Base-by-base conservation (phyloP, 2,888 invertebrate species). In the Lamproptera curius region DNA sequence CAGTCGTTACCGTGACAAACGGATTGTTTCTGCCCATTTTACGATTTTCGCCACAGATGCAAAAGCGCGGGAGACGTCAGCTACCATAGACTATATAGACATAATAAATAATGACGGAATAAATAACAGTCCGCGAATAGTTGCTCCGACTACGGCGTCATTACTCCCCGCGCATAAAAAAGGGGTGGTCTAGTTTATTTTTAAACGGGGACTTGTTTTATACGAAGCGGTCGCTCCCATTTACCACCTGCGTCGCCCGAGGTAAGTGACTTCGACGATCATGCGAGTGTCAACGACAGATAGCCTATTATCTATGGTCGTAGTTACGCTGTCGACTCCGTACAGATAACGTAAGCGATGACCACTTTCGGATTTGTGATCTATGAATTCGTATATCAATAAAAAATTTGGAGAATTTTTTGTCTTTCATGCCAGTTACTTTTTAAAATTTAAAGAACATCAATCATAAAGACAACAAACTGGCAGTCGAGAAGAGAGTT, bases 221-320 rank as follows among this genome's bases (percentile, higher is more conserved):
- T 33, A 37, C 20, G 33, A 42, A 35, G 20, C 20, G 31, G 41
- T 41, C 11, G 47, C 31, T 35, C 43, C 35, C 35, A 28, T 39
- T 43, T 43, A 26, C 48, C 48, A 40, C 43, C 48, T 43, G 48
- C 48, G 28, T 35, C 39, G 35, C 23, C 16, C 28, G 43, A 43
- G 39, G 48, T 39, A 49, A 40, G 39, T 39, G 43, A 49, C 48
- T 43, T 40, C 42, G 26, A 39, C 33, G 28, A 35, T 17, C 42
- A 35, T 35, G 35, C 17, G 42, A 42, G 39, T 43, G 48, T 34
- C 42, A 26, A 16, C 16, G 37, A 33, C 48, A 42, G 38, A 48
- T 39, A 39, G 34, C 31, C 11, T 31, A 11, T 1, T 31, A 31
- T 11, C 31, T 31, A 4, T 31, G 31, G n/a, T n/a, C 11, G 31